Base-by-base conservation (phyloP, 2,888 invertebrate species). In the Ecliptopera silaceata region DNA sequence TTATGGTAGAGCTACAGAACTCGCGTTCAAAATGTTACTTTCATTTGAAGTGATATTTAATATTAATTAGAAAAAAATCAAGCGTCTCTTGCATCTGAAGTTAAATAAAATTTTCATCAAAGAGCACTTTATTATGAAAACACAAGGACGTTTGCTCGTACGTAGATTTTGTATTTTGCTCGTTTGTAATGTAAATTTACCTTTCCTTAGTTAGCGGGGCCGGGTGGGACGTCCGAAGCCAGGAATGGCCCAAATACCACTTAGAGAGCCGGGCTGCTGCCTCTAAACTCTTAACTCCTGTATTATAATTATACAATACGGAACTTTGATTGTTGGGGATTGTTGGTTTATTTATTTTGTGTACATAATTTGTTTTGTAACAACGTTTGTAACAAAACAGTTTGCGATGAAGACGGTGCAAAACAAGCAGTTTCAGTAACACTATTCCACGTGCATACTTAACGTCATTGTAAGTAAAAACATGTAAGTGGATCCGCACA, bases 161-260 rank as follows among this genome's bases (percentile, higher is more conserved):
- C 66, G 73, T 70, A 70, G 73, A 77, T 77, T 75, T 77, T 73
- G 75, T 75, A 71, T 79, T 79, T 77, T 73, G 69, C 73, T 78
- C 82, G 81, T 84, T 83, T 84, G 82, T 79, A 74, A 84, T 84
- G 84, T 79, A 82, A 84, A 84, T 84, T 77, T 77, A 78, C 81
- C 75, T 79, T 76, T 75, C 77, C 77, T 83, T 77, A 79, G 80
- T 79, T 78, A 77, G 75, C 74, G 63, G 61, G 65, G 63, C 65
- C 72, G 71, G 72, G 70, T 71, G 72, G 69, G 36, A 54, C 38
- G 68, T 63, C 69, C 72, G 66, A 72, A 73, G 70, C 66, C 66
- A 65, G 71, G 69, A 77, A 75, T 26, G 73, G 72, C 70, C 64
- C 68, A 67, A 56, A 57, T 61, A 67, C 60, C 64, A 63, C 63